Evolutionary conservation across 1,140 invertebrate genomes (phyloP).

Genomic region (Vollenhovia emeryi): DNA sequence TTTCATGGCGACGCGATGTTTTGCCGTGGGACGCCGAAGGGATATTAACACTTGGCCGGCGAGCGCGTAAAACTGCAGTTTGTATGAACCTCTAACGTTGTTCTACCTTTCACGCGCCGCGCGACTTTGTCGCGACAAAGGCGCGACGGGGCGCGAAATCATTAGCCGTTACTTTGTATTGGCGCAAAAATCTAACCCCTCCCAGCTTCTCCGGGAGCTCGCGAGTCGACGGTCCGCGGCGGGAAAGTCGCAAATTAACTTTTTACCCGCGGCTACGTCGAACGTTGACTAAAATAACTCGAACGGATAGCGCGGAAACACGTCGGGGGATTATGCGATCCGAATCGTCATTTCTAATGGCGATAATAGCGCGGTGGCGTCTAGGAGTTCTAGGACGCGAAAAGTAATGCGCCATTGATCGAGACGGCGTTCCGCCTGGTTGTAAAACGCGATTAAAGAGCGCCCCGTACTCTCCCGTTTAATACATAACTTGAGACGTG

Average conservation of each 20-base stretch:
- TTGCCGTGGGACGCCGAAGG: background rate
- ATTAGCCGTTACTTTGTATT: background rate
- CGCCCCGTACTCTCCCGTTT: background rate
- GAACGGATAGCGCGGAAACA: too few species aligned
- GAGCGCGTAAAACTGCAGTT: background rate
- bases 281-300: too few species aligned
- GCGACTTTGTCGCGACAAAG: background rate
- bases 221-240: too few species aligned
- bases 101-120: background rate
- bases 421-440: background rate
- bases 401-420: conserved; percentile 7
- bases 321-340: background rate
- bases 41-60: conserved; percentile 4
- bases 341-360: background rate
- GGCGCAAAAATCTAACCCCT: background rate
- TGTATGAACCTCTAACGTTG: background rate
- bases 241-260: too few species aligned
- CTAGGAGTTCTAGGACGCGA: background rate
- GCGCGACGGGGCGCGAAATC: background rate
- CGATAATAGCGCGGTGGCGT: background rate
- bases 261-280: background rate
- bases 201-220: too few species aligned
- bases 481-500: background rate
- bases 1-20: background rate
- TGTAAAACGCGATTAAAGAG: conserved; percentile 1